These are phyloP conservation scores for Zaprionus ornatus DNA, from an alignment of 1,140 invertebrate genomes.

Conservation along the genomic window DNA sequence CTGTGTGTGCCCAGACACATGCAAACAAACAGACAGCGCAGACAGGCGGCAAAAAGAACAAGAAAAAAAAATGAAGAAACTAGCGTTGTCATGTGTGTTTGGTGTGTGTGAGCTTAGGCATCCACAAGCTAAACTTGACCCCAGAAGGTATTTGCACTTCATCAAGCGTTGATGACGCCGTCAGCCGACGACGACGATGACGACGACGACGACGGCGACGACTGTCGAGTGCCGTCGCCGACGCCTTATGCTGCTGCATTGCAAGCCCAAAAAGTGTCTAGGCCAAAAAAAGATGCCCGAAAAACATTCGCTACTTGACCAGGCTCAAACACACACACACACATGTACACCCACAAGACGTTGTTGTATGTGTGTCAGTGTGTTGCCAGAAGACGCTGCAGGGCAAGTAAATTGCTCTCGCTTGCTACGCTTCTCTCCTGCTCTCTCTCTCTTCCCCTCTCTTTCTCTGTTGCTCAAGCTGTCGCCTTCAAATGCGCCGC, in stretches of 20 bases:
- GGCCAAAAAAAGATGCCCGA: conserved; percentile 51
- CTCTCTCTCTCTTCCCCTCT: not conserved
- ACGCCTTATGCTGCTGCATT: conserved; percentile 33
- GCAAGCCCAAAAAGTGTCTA: conserved; percentile 31
- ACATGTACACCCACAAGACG: not conserved
- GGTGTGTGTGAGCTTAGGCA: conserved; percentile 26
- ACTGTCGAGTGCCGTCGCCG: too few species aligned
- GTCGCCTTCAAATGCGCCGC: conserved; percentile 40
- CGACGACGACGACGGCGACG: too few species aligned
- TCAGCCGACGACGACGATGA: not conserved
- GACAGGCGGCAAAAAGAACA: conserved; percentile 28
- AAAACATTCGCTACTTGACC: conserved; percentile 34
- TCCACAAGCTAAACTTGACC: conserved; percentile 69
- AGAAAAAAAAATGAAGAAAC: not conserved
- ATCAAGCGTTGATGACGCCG: conserved; percentile 65
- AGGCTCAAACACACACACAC: conserved; percentile 16
- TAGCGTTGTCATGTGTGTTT: not conserved
- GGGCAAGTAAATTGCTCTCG: conserved; percentile 62
- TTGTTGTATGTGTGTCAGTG: conserved; percentile 54
- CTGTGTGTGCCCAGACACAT: conserved; percentile 38
- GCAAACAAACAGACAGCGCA: conserved; percentile 12
- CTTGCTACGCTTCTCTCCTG: conserved; percentile 28
- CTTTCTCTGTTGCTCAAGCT: conserved; percentile 34
- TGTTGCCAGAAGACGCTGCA: conserved; percentile 65
- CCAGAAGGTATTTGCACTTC: conserved; percentile 77